Percentiles rank a stretch among this genome's conserved stretches.
phyloP scores from a whole-genome alignment of 2,797 vertebrate genomes.

The Acanthornis magna region DNA sequence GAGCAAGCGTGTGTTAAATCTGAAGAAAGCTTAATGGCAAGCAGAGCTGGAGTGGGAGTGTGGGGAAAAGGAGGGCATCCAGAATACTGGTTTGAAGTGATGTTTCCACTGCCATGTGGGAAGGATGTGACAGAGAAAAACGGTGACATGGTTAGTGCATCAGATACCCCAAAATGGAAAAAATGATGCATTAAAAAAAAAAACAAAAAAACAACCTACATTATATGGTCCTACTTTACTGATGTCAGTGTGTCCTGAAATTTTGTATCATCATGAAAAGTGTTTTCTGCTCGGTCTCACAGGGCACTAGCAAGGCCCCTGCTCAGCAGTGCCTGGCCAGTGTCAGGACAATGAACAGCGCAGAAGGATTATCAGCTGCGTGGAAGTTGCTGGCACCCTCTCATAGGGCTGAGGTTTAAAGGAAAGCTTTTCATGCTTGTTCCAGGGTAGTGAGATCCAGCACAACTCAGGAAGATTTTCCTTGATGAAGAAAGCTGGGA shows the following conservation, averaged over 20 bases:
- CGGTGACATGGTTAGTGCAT: slow-evolving; percentile 10
- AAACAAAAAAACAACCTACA: not conserved
- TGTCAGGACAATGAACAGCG: not conserved
- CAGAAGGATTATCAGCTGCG: not conserved
- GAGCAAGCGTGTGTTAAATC: slow-evolving; percentile 21
- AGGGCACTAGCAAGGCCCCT: not conserved
- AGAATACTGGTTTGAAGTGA: slow-evolving; percentile 11
- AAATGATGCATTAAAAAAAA: not conserved
- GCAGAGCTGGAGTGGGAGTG: slow-evolving; percentile 48
- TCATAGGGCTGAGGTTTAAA: not conserved
- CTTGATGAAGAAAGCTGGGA: not conserved
- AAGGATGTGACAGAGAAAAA: slow-evolving; percentile 51
- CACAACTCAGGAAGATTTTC: not conserved
- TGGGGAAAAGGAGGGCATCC: slow-evolving; percentile 47
- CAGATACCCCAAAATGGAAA: slow-evolving; percentile 41
- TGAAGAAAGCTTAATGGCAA: slow-evolving; percentile 38
- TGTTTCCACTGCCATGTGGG: slow-evolving; percentile 46
- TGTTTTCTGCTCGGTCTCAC: not conserved
- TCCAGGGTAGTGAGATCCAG: not conserved
- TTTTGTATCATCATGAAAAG: not conserved
- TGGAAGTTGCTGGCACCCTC: not conserved
- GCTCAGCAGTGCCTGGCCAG: not conserved
- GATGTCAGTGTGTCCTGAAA: not conserved
- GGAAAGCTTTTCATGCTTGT: not conserved
- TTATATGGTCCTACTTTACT: not conserved